These are phyloP conservation scores for Chloropsis hardwickii DNA, from an alignment of 2,113 vertebrate genomes.

Conservation along the genomic window DNA sequence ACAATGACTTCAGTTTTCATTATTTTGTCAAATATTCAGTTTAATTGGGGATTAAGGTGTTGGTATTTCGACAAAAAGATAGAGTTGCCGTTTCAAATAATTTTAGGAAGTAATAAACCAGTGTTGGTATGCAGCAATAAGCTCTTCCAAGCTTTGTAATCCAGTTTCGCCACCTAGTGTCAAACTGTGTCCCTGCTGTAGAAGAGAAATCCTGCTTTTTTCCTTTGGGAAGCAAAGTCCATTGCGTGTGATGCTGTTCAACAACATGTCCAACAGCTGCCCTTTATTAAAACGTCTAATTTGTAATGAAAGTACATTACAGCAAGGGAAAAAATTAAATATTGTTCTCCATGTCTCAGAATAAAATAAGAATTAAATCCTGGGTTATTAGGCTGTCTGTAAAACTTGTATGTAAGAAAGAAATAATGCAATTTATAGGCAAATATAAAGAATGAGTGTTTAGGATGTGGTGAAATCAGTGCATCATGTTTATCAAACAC, in stretches of 20 bases:
- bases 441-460: not conserved
- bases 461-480: not conserved
- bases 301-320: not conserved
- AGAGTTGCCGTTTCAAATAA: not conserved
- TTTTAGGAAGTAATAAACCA: not conserved
- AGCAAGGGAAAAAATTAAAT: not conserved
- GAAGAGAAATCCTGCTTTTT: not conserved
- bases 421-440: not conserved
- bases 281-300: not conserved
- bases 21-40: not conserved
- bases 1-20: not conserved
- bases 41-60: not conserved
- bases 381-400: not conserved
- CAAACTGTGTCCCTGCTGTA: not conserved
- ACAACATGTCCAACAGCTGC: not conserved
- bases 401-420: not conserved
- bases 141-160: not conserved
- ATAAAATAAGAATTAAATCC: not conserved
- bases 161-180: not conserved
- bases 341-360: not conserved
- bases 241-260: fast-evolving
- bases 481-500: not conserved
- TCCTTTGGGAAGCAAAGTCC: not conserved
- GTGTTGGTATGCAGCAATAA: not conserved
- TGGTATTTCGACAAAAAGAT: not conserved